Evolutionary conservation across 2,797 vertebrate genomes (phyloP).

Genomic region (Melanogrammus aeglefinus): DNA sequence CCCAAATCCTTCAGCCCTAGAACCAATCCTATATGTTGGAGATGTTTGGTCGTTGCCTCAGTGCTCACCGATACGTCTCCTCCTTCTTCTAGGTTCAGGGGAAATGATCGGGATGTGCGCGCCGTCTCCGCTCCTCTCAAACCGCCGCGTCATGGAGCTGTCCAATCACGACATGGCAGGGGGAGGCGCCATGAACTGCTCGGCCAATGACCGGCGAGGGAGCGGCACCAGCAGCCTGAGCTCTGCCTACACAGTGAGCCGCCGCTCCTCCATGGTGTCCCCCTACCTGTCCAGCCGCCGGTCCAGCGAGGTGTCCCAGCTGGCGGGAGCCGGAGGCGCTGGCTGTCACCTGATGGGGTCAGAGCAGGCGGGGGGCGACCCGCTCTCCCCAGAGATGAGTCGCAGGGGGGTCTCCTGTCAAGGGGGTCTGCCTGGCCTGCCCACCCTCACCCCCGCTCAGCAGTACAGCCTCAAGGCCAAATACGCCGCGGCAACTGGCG

Average conservation of each 20-base stretch:
- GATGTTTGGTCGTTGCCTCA: neutral
- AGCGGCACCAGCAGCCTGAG: conserved; percentile 92
- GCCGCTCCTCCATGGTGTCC: conserved; percentile 87
- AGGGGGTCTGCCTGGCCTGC: conserved; percentile 76
- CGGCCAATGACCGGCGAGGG: conserved; percentile 79
- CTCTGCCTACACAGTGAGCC: conserved; percentile 93
- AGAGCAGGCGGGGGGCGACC: conserved; percentile 66
- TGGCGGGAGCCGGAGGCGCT: conserved; percentile 56
- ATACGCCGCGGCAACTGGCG: conserved; percentile 86
- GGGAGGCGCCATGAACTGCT: conserved; percentile 51
- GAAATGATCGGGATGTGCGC: conserved; percentile 75
- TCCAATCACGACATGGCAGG: conserved; percentile 71
- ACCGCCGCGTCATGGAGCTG: conserved; percentile 80
- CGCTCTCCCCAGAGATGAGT: conserved; percentile 72
- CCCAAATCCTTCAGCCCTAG: too few species aligned
- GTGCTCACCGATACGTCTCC: neutral
- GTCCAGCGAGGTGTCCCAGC: conserved; percentile 79
- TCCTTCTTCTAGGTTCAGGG: conserved; percentile 56
- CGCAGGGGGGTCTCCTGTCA: conserved; percentile 71
- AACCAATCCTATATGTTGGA: neutral
- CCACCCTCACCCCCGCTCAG: conserved; percentile 85
- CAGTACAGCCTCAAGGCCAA: conserved; percentile 90
- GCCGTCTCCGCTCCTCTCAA: conserved; percentile 71
- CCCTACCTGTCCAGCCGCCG: conserved; percentile 83
- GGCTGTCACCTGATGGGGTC: conserved; percentile 61